These are phyloP conservation scores for Ginglymostoma cirratum DNA, from an alignment of 2,113 vertebrate species.

Conservation along the genomic window DNA sequence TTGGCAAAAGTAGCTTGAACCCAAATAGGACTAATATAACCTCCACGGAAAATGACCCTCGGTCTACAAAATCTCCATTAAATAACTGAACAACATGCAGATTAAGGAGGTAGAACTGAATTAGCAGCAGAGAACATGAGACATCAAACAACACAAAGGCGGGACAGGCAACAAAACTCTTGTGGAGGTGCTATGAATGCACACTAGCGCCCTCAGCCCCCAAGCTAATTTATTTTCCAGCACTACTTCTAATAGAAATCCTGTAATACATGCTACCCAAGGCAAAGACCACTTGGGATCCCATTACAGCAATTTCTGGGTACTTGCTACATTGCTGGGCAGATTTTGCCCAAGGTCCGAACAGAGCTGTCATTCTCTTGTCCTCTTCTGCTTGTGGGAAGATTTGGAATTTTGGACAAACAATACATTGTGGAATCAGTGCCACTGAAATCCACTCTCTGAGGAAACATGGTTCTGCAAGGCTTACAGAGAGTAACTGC, in stretches of 20 bases:
- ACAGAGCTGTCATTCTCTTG: neutral
- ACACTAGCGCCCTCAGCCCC: neutral
- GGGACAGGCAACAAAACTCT: too few relatives aligned
- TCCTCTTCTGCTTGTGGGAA: neutral
- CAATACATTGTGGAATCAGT: neutral
- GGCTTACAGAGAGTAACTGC: neutral
- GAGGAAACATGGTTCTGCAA: neutral
- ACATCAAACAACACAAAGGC: neutral
- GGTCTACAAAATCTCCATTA: slow-evolving; percentile 90
- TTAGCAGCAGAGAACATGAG: neutral
- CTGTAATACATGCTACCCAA: neutral
- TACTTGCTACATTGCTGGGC: too few relatives aligned
- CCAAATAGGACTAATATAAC: slow-evolving; percentile 89
- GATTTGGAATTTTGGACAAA: neutral
- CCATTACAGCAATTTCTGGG: neutral
- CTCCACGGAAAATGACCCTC: slow-evolving; percentile 85
- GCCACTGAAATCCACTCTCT: neutral
- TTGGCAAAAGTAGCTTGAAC: slow-evolving; percentile 84
- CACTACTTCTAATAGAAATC: neutral
- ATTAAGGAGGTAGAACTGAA: neutral
- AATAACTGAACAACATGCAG: slow-evolving; percentile 64
- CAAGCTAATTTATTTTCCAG: neutral
- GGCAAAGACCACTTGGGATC: neutral
- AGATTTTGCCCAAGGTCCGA: neutral
- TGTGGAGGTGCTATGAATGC: neutral